These are phyloP conservation scores for Ips typographus DNA, from an alignment of 1,140 invertebrate species.

Conservation along the genomic window DNA sequence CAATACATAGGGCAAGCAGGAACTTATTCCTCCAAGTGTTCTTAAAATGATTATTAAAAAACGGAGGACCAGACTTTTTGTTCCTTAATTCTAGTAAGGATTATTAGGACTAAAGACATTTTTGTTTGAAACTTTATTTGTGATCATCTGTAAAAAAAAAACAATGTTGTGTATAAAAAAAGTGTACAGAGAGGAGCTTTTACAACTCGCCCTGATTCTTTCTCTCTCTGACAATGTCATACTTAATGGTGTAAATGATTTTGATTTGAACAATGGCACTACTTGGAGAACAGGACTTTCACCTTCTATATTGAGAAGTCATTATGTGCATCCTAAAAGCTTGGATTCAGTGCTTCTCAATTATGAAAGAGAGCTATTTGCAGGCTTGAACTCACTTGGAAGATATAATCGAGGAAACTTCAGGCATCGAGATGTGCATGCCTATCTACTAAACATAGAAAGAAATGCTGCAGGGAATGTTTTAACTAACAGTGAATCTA, in stretches of 20 bases:
- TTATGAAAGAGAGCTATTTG: slow-evolving; percentile 73
- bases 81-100: slow-evolving; percentile 2
- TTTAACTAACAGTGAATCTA: slow-evolving; percentile 29
- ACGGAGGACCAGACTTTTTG: background rate
- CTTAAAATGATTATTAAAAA: slow-evolving; percentile 28
- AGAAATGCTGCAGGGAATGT: slow-evolving; percentile 32
- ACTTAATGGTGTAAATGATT: slow-evolving; percentile 47
- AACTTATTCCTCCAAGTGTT: background rate
- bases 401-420: slow-evolving; percentile 54
- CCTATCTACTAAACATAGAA: slow-evolving; percentile 60
- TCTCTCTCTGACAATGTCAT: slow-evolving; percentile 63
- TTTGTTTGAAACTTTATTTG: no score
- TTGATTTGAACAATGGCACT: slow-evolving; percentile 66
- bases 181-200: slow-evolving; percentile 72
- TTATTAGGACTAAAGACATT: slow-evolving; percentile 4
- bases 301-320: slow-evolving; percentile 56
- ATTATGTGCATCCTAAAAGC: slow-evolving; percentile 71
- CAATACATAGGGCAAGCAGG: background rate
- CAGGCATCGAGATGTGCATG: slow-evolving; percentile 56
- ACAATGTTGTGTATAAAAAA: slow-evolving; percentile 74
- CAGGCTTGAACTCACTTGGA: slow-evolving; percentile 69
- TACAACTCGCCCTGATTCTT: slow-evolving; percentile 75
- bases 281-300: slow-evolving; percentile 60
- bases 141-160: slow-evolving; percentile 24
- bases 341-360: slow-evolving; percentile 71